phyloP scores from a whole-genome alignment of 2,888 invertebrate species.

The Mylabris sibirica region DNA sequence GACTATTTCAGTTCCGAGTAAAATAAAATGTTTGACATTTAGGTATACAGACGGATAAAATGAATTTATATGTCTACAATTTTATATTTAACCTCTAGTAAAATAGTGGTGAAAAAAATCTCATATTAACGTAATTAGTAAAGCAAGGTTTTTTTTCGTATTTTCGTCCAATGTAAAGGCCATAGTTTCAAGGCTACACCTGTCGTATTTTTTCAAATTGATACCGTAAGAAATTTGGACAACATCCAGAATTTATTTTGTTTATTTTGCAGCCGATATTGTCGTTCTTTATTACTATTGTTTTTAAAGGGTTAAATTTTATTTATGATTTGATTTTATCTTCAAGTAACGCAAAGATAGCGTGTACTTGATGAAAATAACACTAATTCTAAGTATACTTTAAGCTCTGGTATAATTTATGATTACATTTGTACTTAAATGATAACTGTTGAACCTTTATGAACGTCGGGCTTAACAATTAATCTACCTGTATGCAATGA shows the following conservation, averaged over 20 bases:
- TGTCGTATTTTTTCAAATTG: conserved; percentile 31
- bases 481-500: background rate
- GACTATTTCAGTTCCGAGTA: background rate
- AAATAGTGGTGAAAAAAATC: background rate
- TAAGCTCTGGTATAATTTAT: too few species aligned
- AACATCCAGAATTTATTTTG: conserved; percentile 24
- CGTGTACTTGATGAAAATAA: background rate
- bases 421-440: too few species aligned
- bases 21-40: conserved; percentile 21
- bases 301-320: conserved; percentile 1
- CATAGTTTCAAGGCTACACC: conserved; percentile 36
- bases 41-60: conserved; percentile 22
- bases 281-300: conserved; percentile 32
- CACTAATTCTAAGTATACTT: background rate
- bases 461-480: background rate
- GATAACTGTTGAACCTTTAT: background rate
- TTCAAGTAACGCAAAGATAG: background rate
- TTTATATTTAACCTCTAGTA: conserved; percentile 1
- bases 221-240: conserved; percentile 30
- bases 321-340: background rate
- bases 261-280: background rate
- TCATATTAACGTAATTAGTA: conserved; percentile 28
- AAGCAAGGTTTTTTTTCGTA: conserved; percentile 25
- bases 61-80: conserved; percentile 18
- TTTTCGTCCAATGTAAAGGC: conserved; percentile 40